Base-by-base conservation (phyloP, 2,113 vertebrate species). In the Nanorana parkeri region DNA sequence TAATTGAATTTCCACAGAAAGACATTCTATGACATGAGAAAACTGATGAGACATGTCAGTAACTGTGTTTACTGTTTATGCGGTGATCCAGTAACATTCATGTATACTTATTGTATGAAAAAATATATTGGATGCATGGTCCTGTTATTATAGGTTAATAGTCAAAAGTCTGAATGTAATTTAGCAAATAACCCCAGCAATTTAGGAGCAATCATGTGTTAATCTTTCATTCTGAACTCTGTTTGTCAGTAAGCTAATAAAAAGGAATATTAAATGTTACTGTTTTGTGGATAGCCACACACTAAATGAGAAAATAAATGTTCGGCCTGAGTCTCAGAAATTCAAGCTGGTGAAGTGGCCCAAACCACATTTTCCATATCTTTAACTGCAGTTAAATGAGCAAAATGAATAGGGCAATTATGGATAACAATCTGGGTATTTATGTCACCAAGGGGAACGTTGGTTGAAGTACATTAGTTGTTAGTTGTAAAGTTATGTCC, bases 221-320 rank as follows among this genome's bases (percentile, higher is more conserved):
- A 61, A 41, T 75, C 60, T 75, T 41, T 20, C 29, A 61, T 26
- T 60, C 54, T 21, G 19, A n/a, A 32, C 28, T 61, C 7, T 75
- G 72, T 75, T 75, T 61, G 19, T 75, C 55, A 32, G 28, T 75
- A 55, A 75, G 60, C 26, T 75, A 61, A 75, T 74, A 75, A 75
- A 75, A 75, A 61, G 55, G 72, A 75, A 60, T 60, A 75, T 75
- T n/a, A 41, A 75, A 60, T 41, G 28, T 75, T 60, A 75, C 72
- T 75, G 55, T 75, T 58, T 60, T 75, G 72, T 75, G 72, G 72
- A 75, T 58, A 75, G 55, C 72, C 72, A 75, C 55, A 75, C 72
- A 75, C 55, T 61, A 75, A 75, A 75, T 75, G 29, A 32, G 55
- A 26, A 75, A 75, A 75, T 75, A 75, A 23, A 61, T 28, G 5